phyloP scores from a whole-genome alignment of 2,888 invertebrate genomes.

The Caenorhabditis drosophilae region DNA sequence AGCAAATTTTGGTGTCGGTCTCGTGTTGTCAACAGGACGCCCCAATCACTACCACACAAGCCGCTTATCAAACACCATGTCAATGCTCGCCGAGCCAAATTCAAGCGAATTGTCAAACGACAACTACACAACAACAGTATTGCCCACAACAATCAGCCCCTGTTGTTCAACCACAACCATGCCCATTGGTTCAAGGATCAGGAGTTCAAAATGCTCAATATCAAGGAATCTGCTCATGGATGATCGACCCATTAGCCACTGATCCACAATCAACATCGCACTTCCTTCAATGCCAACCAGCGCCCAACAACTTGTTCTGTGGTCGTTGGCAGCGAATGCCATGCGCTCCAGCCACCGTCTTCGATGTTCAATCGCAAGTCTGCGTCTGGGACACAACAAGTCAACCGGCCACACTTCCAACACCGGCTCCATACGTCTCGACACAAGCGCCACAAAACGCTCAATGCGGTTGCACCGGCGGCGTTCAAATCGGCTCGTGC shows the following conservation, averaged over 20 bases:
- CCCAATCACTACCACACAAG: slow-evolving; percentile 30
- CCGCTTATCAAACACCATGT: slow-evolving; percentile 36
- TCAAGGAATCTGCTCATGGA: slow-evolving; percentile 69
- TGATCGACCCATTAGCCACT: slow-evolving; percentile 68
- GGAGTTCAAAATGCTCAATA: slow-evolving; percentile 66
- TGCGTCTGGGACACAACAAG: slow-evolving; percentile 49
- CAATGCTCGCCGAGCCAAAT: slow-evolving; percentile 38
- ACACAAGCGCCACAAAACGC: slow-evolving; percentile 51
- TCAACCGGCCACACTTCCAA: slow-evolving; percentile 51
- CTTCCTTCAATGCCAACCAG: slow-evolving; percentile 67
- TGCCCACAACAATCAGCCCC: slow-evolving; percentile 59
- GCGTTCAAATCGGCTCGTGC: slow-evolving; percentile 67
- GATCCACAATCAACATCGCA: slow-evolving; percentile 60
- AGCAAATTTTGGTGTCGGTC: slow-evolving; percentile 52
- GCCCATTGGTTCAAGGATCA: slow-evolving; percentile 65
- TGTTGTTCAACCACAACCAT: slow-evolving; percentile 66
- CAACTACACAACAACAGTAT: slow-evolving; percentile 66
- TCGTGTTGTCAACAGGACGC: slow-evolving; percentile 51
- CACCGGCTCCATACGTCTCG: slow-evolving; percentile 58
- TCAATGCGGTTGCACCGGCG: slow-evolving; percentile 64
- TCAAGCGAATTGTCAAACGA: slow-evolving; percentile 61
- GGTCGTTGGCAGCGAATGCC: slow-evolving; percentile 68
- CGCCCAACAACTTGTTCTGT: slow-evolving; percentile 68
- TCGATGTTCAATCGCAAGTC: slow-evolving; percentile 59
- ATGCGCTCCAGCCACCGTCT: slow-evolving; percentile 67